These are phyloP conservation scores for Xenentodon cancila DNA, from an alignment of 2,797 vertebrate species.

Conservation along the genomic window DNA sequence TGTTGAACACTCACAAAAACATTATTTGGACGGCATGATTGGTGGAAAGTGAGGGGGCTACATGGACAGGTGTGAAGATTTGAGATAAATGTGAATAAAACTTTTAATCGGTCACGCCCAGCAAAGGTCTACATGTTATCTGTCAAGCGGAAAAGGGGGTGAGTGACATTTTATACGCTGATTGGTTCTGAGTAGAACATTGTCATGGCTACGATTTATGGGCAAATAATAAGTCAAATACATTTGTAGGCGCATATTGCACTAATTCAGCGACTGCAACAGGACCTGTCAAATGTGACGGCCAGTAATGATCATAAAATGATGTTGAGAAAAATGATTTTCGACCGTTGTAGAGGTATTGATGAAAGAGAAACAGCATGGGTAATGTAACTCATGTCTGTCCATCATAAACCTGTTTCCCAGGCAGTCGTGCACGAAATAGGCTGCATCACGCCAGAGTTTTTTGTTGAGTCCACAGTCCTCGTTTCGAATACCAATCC, in stretches of 20 bases:
- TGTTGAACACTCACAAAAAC: background rate
- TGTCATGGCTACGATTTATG: slow-evolving; percentile 10
- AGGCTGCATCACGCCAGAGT: background rate
- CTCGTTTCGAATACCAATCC: slow-evolving; percentile 20
- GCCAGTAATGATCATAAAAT: slow-evolving; percentile 12
- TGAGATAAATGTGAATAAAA: slow-evolving; percentile 9
- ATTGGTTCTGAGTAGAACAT: slow-evolving; percentile 28
- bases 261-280: background rate
- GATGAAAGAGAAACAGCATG: slow-evolving; percentile 8
- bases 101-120: background rate
- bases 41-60: background rate
- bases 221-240: background rate
- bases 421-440: slow-evolving; percentile 11
- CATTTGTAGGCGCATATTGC: slow-evolving; percentile 9
- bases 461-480: slow-evolving; percentile 29
- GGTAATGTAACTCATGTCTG: slow-evolving; percentile 26
- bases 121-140: background rate
- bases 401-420: slow-evolving; percentile 18
- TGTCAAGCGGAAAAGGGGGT: slow-evolving; percentile 7
- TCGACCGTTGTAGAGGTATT: slow-evolving; percentile 4
- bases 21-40: background rate
- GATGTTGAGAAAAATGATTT: slow-evolving; percentile 11
- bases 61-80: background rate
- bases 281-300: slow-evolving; percentile 9
- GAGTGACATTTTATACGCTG: slow-evolving; percentile 8